phyloP scores from a whole-genome alignment of 2,888 invertebrate species.

The Camponotus fellah region DNA sequence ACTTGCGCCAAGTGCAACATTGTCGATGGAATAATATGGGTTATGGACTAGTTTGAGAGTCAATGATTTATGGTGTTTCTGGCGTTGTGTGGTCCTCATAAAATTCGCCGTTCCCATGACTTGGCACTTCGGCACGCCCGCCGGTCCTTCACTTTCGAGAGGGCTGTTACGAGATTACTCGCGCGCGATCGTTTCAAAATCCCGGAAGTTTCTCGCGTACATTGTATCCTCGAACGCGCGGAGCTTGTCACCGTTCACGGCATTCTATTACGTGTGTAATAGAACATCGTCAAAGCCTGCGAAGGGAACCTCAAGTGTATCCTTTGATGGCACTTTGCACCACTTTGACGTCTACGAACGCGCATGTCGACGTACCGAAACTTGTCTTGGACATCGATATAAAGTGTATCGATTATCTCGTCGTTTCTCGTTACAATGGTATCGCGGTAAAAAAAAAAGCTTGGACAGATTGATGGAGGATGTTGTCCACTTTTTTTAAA shows the following conservation, averaged over 20 bases:
- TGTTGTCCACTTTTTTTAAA: neutral
- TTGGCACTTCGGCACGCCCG: conserved; percentile 28
- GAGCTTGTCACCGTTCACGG: neutral
- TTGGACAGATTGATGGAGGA: neutral
- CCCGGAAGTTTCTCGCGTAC: conserved; percentile 37
- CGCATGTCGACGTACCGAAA: conserved; percentile 10
- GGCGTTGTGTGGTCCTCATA: conserved; percentile 23
- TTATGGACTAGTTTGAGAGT: conserved; percentile 45
- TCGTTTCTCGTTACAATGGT: neutral
- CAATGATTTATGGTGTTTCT: conserved; percentile 49
- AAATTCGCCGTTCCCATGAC: conserved; percentile 43
- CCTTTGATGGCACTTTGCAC: conserved; percentile 30
- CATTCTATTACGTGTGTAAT: conserved; percentile 25
- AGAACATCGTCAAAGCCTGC: conserved; percentile 2
- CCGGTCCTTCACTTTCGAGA: conserved; percentile 25
- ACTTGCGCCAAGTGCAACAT: conserved; percentile 38
- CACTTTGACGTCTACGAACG: conserved; percentile 8
- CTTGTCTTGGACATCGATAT: neutral
- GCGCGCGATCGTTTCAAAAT: conserved; percentile 28
- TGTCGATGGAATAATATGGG: conserved; percentile 44
- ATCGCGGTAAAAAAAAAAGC: neutral
- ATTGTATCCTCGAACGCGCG: conserved; percentile 5
- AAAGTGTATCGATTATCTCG: conserved; percentile 8
- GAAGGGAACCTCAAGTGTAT: neutral
- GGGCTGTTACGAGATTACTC: conserved; percentile 41